These are phyloP conservation scores for Lycocerus yunnanus DNA, from an alignment of 2,888 invertebrate genomes.

Conservation along the genomic window DNA sequence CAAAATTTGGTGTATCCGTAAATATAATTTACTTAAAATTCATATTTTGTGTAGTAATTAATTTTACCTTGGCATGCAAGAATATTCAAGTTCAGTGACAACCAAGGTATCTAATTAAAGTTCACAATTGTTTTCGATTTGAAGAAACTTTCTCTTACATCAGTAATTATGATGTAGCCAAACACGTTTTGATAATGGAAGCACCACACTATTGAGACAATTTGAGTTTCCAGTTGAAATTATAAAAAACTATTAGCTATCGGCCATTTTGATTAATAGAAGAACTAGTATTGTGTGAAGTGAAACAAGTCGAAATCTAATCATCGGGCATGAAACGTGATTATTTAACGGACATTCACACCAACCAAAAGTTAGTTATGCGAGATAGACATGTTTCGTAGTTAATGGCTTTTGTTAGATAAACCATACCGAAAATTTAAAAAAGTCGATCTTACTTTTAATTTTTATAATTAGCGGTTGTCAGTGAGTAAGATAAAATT, in stretches of 20 bases:
- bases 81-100: conserved; percentile 22
- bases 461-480: background rate
- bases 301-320: conserved; percentile 38
- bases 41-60: too few species aligned
- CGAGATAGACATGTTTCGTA: conserved; percentile 1
- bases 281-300: conserved; percentile 17
- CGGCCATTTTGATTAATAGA: conserved; percentile 30
- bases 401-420: background rate
- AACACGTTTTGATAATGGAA: background rate
- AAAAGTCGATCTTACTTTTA: background rate
- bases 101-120: background rate
- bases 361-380: conserved; percentile 2
- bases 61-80: conserved; percentile 20
- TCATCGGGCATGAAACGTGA: conserved; percentile 40
- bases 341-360: conserved; percentile 37
- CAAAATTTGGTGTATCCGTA: too few species aligned
- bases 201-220: background rate
- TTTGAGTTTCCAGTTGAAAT: conserved; percentile 3
- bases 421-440: background rate
- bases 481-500: background rate
- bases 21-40: too few species aligned
- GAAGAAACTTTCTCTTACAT: background rate
- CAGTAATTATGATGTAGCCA: background rate
- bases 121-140: background rate
- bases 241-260: conserved; percentile 24